Base-by-base conservation (phyloP, 2,888 invertebrate species). In the Scelioninae gen. 1 region DNA sequence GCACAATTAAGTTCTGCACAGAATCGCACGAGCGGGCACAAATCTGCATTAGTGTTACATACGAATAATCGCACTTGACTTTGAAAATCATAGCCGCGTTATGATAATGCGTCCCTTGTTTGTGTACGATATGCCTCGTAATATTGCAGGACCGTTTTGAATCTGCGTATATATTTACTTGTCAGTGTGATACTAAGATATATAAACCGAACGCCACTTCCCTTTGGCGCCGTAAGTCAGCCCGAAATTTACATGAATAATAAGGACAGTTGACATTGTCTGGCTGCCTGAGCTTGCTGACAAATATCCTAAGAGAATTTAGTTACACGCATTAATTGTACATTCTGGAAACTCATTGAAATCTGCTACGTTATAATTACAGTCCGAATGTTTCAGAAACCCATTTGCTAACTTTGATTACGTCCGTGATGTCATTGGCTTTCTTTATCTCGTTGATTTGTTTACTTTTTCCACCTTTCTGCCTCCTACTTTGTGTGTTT, bases 141-240 rank as follows among this genome's bases (percentile, higher is more conserved):
- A 66, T 62, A 60, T 15, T 7, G 45, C 55, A 29, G 38, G 62
- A 29, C 23, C 5, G 60, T 66, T 71, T 71, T 65, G 71, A 62
- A 47, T 38, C 11, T 29, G 38, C 43, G 7, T 32, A 55, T 78
- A 66, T 72, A 45, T 74, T 80, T 68, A 51, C 60, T 63, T 75
- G 80, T 81, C 75, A 75, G n/a, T n/a, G 80, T 62, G 72, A 80
- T 81, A 75, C 75, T 51, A 58, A 81, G 81, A 65, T 72, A 72
- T 81, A 82, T 76, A 76, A 82, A 82, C 77, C 76, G 66, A 82
- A 72, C 72, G 65, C 66, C 47, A 60, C 78, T 74, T 82, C 82
- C 74, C 77, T 78, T 78, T 82, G 74, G 72, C 68, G 78, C 77
- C 82, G 77, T 82, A 82, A 82, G 82, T 82, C 82, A 78, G 65